Base-by-base conservation (phyloP, 2,113 vertebrate species). In the Anas platyrhynchos region DNA sequence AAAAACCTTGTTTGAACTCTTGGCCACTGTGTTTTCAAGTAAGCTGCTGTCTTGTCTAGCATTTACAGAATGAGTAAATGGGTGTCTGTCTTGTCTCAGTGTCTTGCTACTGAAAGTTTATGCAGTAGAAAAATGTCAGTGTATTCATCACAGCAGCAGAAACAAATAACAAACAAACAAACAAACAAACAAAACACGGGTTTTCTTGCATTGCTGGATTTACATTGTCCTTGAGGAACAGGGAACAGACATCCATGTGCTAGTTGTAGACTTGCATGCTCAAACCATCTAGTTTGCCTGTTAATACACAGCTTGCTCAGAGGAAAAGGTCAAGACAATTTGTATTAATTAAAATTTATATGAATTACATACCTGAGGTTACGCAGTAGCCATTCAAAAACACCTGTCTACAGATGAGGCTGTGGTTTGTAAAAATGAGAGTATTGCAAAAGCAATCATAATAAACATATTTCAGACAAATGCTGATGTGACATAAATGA, bases 211-310 rank as follows among this genome's bases (percentile, higher is more conserved):
- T 48, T 90, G 31, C 41, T 83, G 63, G 27, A 93, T 97, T 97
- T 93, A 86, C 88, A 69, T 94, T 29, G 65, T 94, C 94, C 77
- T 95, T 95, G 67, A 71, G 67, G 80, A 97, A 25, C n/a, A 85
- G 74, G 67, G 80, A 97, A 25, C 31, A 85, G 74, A 69, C 22
- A 75, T 71, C 73, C 52, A 17, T 65, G 59, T 43, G 29, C 13
- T 77, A 94, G 71, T 54, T 87, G 94, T 46, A 86, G 73, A n/a
- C 18, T 6, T 71, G 63, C 16, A 52, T 80, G 52, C n/a, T 78
- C 71, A 92, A 95, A 76, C 32, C 16, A 65, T 31, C 20, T 36
- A 55, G 9, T 93, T 69, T 86, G 16, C 23, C 75, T 90, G 31
- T 16, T 83, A 91, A 54, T 15, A 26, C 26, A 50, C 13, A 69